Conservation (phyloP, 2,888 invertebrate genomes). For the Vanessa cardui region DNA sequence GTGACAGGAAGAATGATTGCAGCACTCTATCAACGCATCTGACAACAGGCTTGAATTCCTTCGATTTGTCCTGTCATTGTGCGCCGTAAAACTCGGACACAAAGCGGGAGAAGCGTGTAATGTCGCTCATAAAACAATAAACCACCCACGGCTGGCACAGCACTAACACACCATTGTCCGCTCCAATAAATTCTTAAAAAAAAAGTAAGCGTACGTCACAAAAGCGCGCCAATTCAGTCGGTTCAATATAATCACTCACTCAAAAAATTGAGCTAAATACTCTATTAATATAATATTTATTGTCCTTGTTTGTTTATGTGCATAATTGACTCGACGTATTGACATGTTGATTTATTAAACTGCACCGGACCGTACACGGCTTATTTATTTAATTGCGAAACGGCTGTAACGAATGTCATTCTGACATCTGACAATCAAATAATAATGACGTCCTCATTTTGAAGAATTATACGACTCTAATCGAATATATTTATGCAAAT, state of each 20-base stretch:
- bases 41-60: conserved; percentile 65
- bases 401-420: conserved; percentile 18
- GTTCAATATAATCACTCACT: conserved; percentile 45
- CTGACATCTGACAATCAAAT: conserved; percentile 39
- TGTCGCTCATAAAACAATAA: conserved; percentile 73
- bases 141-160: conserved; percentile 62
- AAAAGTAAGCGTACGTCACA: conserved; percentile 47
- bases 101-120: conserved; percentile 62
- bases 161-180: conserved; percentile 45
- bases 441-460: conserved; percentile 35
- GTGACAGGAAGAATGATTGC: conserved; percentile 72
- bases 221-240: conserved; percentile 52
- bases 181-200: conserved; percentile 44
- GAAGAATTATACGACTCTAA: conserved; percentile 1
- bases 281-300: conserved; percentile 35
- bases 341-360: conserved; percentile 44
- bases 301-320: conserved; percentile 44
- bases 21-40: conserved; percentile 64
- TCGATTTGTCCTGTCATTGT: conserved; percentile 67
- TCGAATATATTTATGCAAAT: conserved; percentile 19
- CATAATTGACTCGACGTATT: conserved; percentile 48
- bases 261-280: conserved; percentile 38
- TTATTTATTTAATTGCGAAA: conserved; percentile 42
- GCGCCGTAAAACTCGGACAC: conserved; percentile 52
- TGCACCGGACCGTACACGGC: conserved; percentile 34